These are phyloP conservation scores for Nomada lathburiana DNA, from an alignment of 2,888 invertebrate genomes.

Conservation along the genomic window DNA sequence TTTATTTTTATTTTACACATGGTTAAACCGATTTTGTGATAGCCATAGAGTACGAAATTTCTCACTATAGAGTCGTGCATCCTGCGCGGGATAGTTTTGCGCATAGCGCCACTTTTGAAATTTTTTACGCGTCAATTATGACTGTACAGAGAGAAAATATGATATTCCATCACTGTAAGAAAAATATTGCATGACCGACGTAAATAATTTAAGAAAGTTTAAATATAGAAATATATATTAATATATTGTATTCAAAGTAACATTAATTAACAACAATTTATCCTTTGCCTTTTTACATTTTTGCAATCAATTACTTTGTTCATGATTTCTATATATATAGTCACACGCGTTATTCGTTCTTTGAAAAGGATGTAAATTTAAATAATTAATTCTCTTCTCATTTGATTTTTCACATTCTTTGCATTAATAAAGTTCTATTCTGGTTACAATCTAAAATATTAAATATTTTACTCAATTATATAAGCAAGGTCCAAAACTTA, in stretches of 20 bases:
- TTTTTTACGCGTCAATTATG: slow-evolving; percentile 6
- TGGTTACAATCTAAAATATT: slow-evolving; percentile 83
- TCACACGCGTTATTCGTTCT: neutral
- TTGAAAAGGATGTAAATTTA: slow-evolving; percentile 36
- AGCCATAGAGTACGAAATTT: neutral
- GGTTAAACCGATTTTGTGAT: neutral
- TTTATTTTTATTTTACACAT: too few species aligned
- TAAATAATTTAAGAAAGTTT: slow-evolving; percentile 39
- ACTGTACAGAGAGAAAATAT: slow-evolving; percentile 1
- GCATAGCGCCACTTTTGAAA: slow-evolving; percentile 24
- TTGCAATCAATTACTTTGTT: slow-evolving; percentile 23
- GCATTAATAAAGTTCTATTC: slow-evolving; percentile 82
- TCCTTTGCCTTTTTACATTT: slow-evolving; percentile 28
- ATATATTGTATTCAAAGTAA: slow-evolving; percentile 50
- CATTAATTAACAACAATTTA: slow-evolving; percentile 50
- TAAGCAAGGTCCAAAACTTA: slow-evolving; percentile 84
- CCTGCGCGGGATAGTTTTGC: neutral
- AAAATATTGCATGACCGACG: neutral
- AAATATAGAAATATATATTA: slow-evolving; percentile 55
- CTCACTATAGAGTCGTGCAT: neutral
- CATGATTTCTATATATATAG: slow-evolving; percentile 14
- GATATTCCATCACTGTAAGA: neutral
- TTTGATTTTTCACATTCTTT: slow-evolving; percentile 67
- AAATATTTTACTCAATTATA: slow-evolving; percentile 78
- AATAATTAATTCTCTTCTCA: slow-evolving; percentile 52